A percentile compares a stretch with the other conserved stretches of the same genome.
Conservation (phyloP, 2,797 vertebrate species). For the Taeniopygia guttata region DNA sequence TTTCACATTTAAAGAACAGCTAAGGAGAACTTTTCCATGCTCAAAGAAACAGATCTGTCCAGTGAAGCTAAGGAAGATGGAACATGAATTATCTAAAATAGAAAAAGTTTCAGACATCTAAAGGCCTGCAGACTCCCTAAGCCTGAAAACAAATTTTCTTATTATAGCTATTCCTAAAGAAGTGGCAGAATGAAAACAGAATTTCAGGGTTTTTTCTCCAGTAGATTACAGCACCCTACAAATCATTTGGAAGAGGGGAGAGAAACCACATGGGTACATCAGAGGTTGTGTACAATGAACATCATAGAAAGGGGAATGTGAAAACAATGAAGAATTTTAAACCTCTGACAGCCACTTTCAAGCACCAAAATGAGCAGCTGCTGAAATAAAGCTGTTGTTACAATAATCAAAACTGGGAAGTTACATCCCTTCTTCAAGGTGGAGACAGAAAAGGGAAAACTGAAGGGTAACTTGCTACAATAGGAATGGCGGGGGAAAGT, state of each 20-base stretch:
- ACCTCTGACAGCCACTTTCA: background rate
- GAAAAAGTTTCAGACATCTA: background rate
- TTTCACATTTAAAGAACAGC: conserved; percentile 46
- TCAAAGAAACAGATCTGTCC: background rate
- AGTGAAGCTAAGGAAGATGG: background rate
- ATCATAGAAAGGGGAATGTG: background rate
- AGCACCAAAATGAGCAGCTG: background rate
- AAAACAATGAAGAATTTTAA: background rate
- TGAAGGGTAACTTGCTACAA: background rate
- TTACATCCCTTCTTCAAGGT: background rate
- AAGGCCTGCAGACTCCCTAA: background rate
- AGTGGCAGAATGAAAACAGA: background rate
- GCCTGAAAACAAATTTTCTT: background rate
- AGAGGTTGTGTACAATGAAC: accelerated
- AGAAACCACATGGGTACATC: accelerated
- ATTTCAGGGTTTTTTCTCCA: background rate
- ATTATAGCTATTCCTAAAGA: background rate
- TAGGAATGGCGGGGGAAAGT: accelerated
- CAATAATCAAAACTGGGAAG: background rate
- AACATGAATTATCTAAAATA: background rate
- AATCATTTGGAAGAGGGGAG: background rate
- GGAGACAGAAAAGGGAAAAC: background rate
- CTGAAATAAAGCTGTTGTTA: background rate
- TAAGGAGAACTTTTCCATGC: background rate
- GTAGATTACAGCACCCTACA: background rate